Base-by-base conservation (phyloP, 2,797 vertebrate species). In the Geotrypetes seraphini region DNA sequence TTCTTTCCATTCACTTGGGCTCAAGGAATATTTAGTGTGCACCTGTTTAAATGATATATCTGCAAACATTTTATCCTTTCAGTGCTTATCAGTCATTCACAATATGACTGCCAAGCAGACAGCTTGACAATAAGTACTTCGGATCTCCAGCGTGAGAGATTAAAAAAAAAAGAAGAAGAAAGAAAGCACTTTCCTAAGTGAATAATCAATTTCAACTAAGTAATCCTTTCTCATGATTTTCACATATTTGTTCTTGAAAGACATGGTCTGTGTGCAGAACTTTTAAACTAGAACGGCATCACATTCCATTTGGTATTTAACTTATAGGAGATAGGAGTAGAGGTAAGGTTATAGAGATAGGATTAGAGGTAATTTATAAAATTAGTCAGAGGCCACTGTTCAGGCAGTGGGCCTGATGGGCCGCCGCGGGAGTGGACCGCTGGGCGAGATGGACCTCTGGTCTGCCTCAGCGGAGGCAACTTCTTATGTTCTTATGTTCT, bases 21-120 rank as follows among this genome's bases (percentile, higher is more conserved):
- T 57, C 46, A 22, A 51, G 7, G 38, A 39, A 36, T 45, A 19
- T 37, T 32, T 36, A 36, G 10, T n/a, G 39, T 28, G 21, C 9
- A 47, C 27, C 24, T 34, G 10, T 49, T 63, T 60, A 53, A 60
- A 57, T 53, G 47, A 53, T 43, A 13, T 35, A 34, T 37, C 51
- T 54, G 25, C 36, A 38, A 52, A 48, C 16, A 30, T 43, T 48
- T 60, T 43, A n/a, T n/a, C 6, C 28, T 39, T 60, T 16, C 2
- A 10, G 24, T 18, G 46, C 12, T 43, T 53, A 51, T 50, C 30
- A 30, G 6, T 60, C 43, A 45, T 8, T 56, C 22, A 34, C 7
- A 37, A 32, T 39, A 50, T 28, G 16, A 58, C 49, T 53, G 23
- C 11, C 17, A 55, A 18, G 2, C 16, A 12, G 38, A 53, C 15